Base-by-base conservation (phyloP, 2,888 invertebrate species). In the Drosophila subquinaria region DNA sequence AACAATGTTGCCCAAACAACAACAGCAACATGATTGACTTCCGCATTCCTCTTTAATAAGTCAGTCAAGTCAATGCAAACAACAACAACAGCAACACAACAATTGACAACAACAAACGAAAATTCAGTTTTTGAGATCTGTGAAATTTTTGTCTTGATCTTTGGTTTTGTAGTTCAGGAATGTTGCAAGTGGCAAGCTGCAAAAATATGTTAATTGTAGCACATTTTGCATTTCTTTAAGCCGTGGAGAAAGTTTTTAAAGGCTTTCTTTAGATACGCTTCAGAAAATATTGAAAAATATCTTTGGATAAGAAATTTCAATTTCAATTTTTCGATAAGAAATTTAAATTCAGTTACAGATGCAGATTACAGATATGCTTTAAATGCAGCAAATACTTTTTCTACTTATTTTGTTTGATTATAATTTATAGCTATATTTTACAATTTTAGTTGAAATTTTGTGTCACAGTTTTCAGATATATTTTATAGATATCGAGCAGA, bases 1-100 rank as follows among this genome's bases (percentile, higher is more conserved):
- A 75, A 72, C 72, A 69, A 57, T 70, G 79, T 68, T 65, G 76
- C 69, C 59, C 69, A 69, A 69, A 63, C 53, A 51, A 38, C 63
- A 35, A 56, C 50, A 36, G 55, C 63, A 62, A 42, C 72, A 73
- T 43, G 47, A 45, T 53, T 17, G 51, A 76, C 76, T 84, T 81
- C 85, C 76, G 76, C 76, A 77, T 76, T 64, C 73, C 76, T 11
- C 45, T 56, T 75, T 69, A 82, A 85, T 80, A 82, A 75, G 72
- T 82, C 81, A 69, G 62, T 64, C 69, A 47, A 78, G 43, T 69
- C 60, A 68, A 66, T 48, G 36, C 60, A 56, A 33, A 20, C 36
- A 55, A 27, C 64, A 43, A 40, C 40, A 69, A 27, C 43, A 17
- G 1, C 17, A 43, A 23, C 15, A 20, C 11, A 42, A 62, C 42